phyloP scores from a whole-genome alignment of 2,113 vertebrate genomes.

The Apteryx mantelli region DNA sequence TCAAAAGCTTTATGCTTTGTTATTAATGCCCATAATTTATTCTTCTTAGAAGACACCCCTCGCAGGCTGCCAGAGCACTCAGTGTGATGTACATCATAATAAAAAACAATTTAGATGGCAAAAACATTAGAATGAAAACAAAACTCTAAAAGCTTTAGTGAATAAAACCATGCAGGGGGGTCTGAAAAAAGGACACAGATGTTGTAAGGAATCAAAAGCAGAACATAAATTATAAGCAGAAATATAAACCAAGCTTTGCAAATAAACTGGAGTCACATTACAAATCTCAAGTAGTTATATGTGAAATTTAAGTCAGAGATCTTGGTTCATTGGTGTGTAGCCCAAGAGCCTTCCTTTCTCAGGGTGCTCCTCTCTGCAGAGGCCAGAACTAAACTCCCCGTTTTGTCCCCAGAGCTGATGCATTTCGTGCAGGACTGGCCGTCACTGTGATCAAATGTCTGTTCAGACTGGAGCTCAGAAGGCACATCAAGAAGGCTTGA shows the following conservation, averaged over 20 bases:
- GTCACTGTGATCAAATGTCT: neutral
- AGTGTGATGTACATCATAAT: conserved; percentile 60
- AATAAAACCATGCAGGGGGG: conserved; percentile 63
- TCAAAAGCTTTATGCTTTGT: conserved; percentile 63
- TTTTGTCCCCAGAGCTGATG: neutral
- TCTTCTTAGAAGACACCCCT: conserved; percentile 63
- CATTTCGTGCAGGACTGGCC: neutral
- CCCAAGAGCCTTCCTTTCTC: neutral
- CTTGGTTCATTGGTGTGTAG: neutral
- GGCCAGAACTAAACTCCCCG: neutral
- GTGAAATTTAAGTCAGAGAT: conserved; percentile 1
- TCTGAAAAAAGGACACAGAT: conserved; percentile 65
- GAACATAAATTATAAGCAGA: conserved; percentile 57
- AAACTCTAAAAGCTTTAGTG: conserved; percentile 54
- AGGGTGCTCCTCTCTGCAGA: neutral
- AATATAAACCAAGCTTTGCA: conserved; percentile 39
- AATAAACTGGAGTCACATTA: conserved; percentile 33
- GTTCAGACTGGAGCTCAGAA: neutral
- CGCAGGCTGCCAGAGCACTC: conserved; percentile 48
- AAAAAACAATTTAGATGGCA: conserved; percentile 56
- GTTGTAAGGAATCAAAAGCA: conserved; percentile 62
- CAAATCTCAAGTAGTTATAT: neutral
- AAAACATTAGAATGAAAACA: conserved; percentile 49
- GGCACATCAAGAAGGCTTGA: neutral
- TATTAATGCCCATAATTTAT: conserved; percentile 68